Evolutionary conservation across 2,888 invertebrate species (phyloP), one percentile per base, ranked within the genome.

Genomic region (Notodonta ziczac): DNA sequence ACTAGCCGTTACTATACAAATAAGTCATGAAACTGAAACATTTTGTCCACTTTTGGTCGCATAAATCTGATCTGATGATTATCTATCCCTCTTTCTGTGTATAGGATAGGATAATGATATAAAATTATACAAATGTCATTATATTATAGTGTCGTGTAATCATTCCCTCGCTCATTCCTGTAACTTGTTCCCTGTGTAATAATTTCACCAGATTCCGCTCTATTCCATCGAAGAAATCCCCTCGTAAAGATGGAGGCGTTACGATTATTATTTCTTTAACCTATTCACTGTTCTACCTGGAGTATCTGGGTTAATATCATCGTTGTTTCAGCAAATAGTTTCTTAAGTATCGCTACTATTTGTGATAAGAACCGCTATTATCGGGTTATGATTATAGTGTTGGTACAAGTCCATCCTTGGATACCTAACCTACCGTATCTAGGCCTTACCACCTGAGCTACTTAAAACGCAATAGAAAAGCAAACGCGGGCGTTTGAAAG

Each of bases 231-330:
- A 87, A 89, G 89, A 85, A 89, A 87, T 80, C 85, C 86, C 82
- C 83, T 86, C 88, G 85, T 90, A 90, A 89, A 90, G 84, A 86
- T 85, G 83, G 78, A 88, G 84, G 84, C 83, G 82, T 84, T 85
- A 84, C 74, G 79, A 66, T 72, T 74, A 70, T 73, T 68, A 75
- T 67, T 65, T 66, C 66, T 65, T 62, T 48, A 66, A 71, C 58
- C 59, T 61, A 59, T 65, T 66, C 61, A 59, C 54, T 63, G 46
- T 71, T 73, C 59, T 14, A 54, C 54, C 9, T 39, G 53, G 14
- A 39, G 54, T 54, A 39, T 24, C n/a, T 13, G 54, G 35, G 39
- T 39, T n/a, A 39, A 39, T 14, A 8, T 54, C 24, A 35, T 35
- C 48, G 13, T 13, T 53, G 13, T 53, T 35, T 54, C 6, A 14